A percentile compares a stretch with the other conserved stretches of the same genome.
Evolutionary conservation across 1,140 invertebrate species (phyloP).

Genomic region (Drosophila athabasca): DNA sequence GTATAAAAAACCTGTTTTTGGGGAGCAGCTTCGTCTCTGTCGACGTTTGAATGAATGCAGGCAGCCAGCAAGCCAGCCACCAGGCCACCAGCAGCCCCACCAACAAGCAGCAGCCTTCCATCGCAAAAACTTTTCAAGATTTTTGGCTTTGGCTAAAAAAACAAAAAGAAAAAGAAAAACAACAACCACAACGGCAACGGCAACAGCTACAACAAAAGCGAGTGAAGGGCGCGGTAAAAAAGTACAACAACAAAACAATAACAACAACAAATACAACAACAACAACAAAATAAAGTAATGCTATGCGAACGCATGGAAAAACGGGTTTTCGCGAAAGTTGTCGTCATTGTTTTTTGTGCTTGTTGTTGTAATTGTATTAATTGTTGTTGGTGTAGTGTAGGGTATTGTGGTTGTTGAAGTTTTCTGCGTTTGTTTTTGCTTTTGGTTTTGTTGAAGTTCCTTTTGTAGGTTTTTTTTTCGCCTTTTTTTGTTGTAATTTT

Average conservation of each 20-base stretch:
- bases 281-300: conserved; percentile 27
- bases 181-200: conserved; percentile 34
- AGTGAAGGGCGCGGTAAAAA: conserved; percentile 54
- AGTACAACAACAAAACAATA: conserved; percentile 20
- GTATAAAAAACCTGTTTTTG: conserved; percentile 61
- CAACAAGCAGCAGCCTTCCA: conserved; percentile 39
- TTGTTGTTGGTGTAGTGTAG: conserved; percentile 6
- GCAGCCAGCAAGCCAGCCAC: not conserved
- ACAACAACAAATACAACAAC: conserved; percentile 19
- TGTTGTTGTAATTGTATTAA: conserved; percentile 22
- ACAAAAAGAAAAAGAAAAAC: conserved; percentile 12
- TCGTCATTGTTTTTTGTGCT: conserved; percentile 53
- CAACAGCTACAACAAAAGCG: conserved; percentile 35
- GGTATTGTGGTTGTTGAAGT: too few relatives aligned
- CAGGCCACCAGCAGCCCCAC: too few relatives aligned
- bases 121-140: conserved; percentile 11
- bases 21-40: conserved; percentile 18
- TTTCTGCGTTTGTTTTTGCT: too few relatives aligned
- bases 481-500: too few relatives aligned
- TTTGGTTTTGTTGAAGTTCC: too few relatives aligned
- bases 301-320: conserved; percentile 78
- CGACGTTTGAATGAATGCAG: conserved; percentile 57
- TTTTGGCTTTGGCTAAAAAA: conserved; percentile 72
- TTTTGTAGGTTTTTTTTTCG: too few relatives aligned
- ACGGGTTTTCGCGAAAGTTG: conserved; percentile 80